phyloP scores from a whole-genome alignment of 2,113 vertebrate species.

The Catagonus wagneri region DNA sequence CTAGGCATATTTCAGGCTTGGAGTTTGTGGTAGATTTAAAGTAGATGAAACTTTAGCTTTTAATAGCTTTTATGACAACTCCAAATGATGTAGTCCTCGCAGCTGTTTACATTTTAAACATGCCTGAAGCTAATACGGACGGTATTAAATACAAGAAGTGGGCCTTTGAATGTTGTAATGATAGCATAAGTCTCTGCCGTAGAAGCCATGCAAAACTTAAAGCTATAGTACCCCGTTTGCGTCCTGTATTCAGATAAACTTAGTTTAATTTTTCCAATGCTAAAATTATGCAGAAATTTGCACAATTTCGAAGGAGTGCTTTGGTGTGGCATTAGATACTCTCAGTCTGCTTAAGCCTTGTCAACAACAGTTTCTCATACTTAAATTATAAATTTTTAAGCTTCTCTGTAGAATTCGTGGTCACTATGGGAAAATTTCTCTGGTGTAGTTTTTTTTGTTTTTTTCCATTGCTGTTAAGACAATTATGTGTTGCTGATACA shows the following conservation, averaged over 20 bases:
- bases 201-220: neutral
- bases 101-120: slow-evolving; percentile 56
- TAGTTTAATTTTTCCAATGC: neutral
- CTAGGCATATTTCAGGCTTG: neutral
- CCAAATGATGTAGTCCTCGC: neutral
- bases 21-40: slow-evolving; percentile 60
- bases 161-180: slow-evolving; percentile 44
- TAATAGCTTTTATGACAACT: slow-evolving; percentile 51
- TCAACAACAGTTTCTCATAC: slow-evolving; percentile 54
- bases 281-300: slow-evolving; percentile 55
- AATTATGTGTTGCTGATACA: neutral
- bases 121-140: slow-evolving; percentile 20
- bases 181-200: neutral
- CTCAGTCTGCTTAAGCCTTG: neutral
- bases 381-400: slow-evolving; percentile 46
- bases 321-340: slow-evolving; percentile 10
- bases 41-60: slow-evolving; percentile 73
- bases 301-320: slow-evolving; percentile 31
- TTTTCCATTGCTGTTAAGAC: neutral
- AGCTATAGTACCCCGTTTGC: neutral
- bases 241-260: neutral
- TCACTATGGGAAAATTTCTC: neutral
- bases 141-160: slow-evolving; percentile 50
- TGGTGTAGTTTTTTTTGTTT: neutral
- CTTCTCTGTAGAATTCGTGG: neutral